These are phyloP conservation scores for Herminia tarsipennalis DNA, from an alignment of 2,888 invertebrate species.

Conservation along the genomic window DNA sequence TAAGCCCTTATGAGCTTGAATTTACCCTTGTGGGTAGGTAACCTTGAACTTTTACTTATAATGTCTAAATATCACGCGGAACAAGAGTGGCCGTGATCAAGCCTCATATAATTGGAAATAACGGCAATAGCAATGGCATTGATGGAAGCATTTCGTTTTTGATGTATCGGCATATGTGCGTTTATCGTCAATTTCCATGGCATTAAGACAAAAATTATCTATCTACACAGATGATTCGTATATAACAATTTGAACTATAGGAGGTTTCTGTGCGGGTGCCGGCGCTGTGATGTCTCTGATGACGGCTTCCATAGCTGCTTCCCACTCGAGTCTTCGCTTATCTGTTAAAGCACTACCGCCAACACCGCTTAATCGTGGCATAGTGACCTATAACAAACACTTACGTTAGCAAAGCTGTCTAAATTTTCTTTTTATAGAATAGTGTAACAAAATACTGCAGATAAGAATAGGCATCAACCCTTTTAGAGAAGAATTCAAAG, in stretches of 20 bases:
- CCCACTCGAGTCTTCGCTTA: slow-evolving; percentile 88
- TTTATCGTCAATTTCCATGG: slow-evolving; percentile 17
- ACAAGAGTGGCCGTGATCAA: slow-evolving; percentile 42
- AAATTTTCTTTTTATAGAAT: neutral
- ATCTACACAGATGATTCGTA: slow-evolving; percentile 94
- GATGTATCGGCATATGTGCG: slow-evolving; percentile 20
- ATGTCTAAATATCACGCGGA: slow-evolving; percentile 55
- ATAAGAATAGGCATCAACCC: slow-evolving; percentile 3
- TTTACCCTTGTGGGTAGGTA: slow-evolving; percentile 25
- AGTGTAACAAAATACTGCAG: neutral
- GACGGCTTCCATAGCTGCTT: slow-evolving; percentile 92
- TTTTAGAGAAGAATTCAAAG: slow-evolving; percentile 21
- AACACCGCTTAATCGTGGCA: slow-evolving; percentile 87
- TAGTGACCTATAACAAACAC: slow-evolving; percentile 87
- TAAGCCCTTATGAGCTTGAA: too few relatives aligned
- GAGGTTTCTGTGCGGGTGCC: slow-evolving; percentile 83
- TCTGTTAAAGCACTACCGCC: slow-evolving; percentile 74
- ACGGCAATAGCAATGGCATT: slow-evolving; percentile 29
- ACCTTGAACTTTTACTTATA: slow-evolving; percentile 47
- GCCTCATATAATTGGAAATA: slow-evolving; percentile 29
- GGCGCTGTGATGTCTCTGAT: slow-evolving; percentile 89
- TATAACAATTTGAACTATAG: slow-evolving; percentile 92
- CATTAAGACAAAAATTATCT: slow-evolving; percentile 10
- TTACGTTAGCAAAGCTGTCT: neutral
- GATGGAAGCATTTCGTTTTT: slow-evolving; percentile 32